Conservation (phyloP, 2,113 vertebrate species). For the Crotalus horridus region DNA sequence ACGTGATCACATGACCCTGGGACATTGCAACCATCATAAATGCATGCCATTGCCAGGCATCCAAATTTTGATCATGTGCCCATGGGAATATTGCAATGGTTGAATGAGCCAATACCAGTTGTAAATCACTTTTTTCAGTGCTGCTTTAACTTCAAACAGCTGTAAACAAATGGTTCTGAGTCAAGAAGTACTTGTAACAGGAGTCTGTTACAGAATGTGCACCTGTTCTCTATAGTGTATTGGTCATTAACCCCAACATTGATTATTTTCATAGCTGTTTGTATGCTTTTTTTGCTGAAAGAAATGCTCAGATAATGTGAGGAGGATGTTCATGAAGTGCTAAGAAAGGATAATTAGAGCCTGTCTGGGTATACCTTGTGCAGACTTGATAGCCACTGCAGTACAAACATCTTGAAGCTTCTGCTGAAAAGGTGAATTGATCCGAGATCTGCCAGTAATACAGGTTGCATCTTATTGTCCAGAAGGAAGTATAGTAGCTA, state of each 20-base stretch:
- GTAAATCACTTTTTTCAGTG: neutral
- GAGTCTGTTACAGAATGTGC: neutral
- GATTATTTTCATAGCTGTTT: neutral
- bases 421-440: neutral
- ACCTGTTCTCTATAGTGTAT: neutral
- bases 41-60: neutral
- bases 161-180: neutral
- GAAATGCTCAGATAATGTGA: neutral
- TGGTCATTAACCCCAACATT: neutral
- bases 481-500: neutral
- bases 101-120: neutral
- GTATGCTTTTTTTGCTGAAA: neutral
- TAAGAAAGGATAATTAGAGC: neutral
- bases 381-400: neutral
- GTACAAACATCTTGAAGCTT: neutral
- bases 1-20: neutral
- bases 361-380: neutral
- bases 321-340: neutral
- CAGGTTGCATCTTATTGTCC: neutral
- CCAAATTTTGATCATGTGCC: neutral
- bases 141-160: neutral
- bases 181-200: neutral
- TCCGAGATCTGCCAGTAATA: neutral
- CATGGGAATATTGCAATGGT: neutral
- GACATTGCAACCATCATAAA: neutral